Evolutionary conservation across 2,888 invertebrate species (phyloP).

Genomic region (Leistus spinibarbis): DNA sequence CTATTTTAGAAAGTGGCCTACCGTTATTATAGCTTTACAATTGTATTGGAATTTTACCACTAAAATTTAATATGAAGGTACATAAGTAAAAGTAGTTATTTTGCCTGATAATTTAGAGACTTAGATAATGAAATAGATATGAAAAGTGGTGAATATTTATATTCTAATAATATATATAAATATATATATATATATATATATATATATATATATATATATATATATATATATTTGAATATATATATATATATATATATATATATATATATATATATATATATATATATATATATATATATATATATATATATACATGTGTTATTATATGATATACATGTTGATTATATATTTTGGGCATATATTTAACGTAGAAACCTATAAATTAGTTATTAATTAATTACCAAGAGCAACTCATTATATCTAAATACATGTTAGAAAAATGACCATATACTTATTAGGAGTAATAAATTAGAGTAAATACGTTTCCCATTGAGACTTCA

Average conservation of each 20-base stretch:
- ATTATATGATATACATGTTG: background rate
- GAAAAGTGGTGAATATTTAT: background rate
- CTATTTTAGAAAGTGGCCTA: background rate
- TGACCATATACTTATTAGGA: background rate
- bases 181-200: too few species aligned
- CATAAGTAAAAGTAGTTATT: background rate
- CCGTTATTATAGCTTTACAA: background rate
- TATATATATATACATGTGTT: too few species aligned
- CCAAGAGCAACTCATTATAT: background rate
- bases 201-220: too few species aligned
- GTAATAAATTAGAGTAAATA: slow-evolving; percentile 23
- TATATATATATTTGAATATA: too few species aligned
- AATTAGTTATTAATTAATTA: background rate
- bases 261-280: too few species aligned
- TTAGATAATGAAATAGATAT: background rate
- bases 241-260: too few species aligned
- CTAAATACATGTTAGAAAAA: slow-evolving; percentile 1
- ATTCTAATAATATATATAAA: background rate
- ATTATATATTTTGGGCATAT: background rate
- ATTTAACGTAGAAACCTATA: background rate
- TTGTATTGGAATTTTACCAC: background rate
- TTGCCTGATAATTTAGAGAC: background rate
- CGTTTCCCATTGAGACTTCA: slow-evolving; percentile 2
- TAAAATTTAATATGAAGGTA: background rate
- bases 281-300: too few species aligned